phyloP scores from a whole-genome alignment of 1,140 invertebrate species.

The Acyrthosiphon pisum region DNA sequence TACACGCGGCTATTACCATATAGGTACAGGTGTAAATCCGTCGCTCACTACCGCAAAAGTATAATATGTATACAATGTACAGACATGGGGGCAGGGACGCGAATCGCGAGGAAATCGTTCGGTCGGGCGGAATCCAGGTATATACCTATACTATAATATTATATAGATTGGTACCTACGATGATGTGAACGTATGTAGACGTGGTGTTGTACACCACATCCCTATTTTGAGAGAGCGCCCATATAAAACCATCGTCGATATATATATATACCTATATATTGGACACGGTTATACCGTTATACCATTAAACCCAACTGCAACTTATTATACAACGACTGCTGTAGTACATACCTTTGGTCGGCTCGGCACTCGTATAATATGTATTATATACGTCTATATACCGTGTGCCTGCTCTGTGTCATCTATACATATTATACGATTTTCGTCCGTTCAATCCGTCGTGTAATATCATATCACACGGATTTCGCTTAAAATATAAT shows the following conservation, averaged over 20 bases:
- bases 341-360: not conserved
- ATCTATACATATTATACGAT: not conserved
- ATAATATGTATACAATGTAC: not conserved
- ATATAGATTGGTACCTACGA: too few relatives aligned
- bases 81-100: not conserved
- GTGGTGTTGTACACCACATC: not conserved
- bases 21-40: not conserved
- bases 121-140: not conserved
- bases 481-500: not conserved
- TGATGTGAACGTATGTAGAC: not conserved
- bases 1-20: not conserved
- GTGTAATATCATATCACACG: not conserved
- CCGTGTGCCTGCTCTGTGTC: not conserved
- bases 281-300: not conserved
- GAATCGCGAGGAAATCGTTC: not conserved
- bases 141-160: too few relatives aligned
- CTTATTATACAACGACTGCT: not conserved
- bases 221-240: not conserved
- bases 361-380: conserved; percentile 9
- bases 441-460: not conserved
- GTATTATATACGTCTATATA: too few relatives aligned
- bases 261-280: too few relatives aligned
- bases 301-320: not conserved
- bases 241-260: not conserved
- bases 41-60: not conserved